phyloP scores from a whole-genome alignment of 2,797 vertebrate species.

The Cichlasoma orientale region DNA sequence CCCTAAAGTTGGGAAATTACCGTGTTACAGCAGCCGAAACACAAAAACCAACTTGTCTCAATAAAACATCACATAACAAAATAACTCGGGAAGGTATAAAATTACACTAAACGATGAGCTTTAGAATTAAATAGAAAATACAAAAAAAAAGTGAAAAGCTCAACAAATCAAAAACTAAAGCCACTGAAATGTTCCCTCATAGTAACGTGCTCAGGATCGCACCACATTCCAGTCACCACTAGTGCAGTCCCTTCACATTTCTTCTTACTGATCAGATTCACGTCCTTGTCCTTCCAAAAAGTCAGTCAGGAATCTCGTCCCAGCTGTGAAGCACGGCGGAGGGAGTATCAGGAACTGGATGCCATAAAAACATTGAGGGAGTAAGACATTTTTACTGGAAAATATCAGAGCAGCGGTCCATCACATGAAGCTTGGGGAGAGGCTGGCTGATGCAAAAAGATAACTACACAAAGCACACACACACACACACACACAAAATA shows the following conservation, averaged over 20 bases:
- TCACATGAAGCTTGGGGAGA: background rate
- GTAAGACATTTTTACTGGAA: background rate
- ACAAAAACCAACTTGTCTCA: background rate
- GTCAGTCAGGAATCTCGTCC: background rate
- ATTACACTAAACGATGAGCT: background rate
- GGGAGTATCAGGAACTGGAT: background rate
- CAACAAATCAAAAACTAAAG: background rate
- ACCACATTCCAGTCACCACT: background rate
- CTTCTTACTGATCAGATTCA: background rate
- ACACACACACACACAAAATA: background rate
- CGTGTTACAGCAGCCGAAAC: background rate
- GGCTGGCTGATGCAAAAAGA: no score
- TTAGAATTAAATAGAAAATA: background rate
- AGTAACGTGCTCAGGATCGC: background rate
- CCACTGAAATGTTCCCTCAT: background rate
- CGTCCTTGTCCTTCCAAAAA: background rate
- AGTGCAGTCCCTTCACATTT: background rate
- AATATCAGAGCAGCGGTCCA: background rate
- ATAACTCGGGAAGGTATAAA: background rate
- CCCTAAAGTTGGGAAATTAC: background rate
- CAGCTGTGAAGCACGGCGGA: background rate
- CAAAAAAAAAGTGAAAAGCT: background rate
- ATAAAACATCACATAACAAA: background rate
- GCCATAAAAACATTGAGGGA: background rate
- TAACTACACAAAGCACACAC: background rate